Conservation (phyloP, 2,797 vertebrate genomes). For the Lagorchestes hirsutus region DNA sequence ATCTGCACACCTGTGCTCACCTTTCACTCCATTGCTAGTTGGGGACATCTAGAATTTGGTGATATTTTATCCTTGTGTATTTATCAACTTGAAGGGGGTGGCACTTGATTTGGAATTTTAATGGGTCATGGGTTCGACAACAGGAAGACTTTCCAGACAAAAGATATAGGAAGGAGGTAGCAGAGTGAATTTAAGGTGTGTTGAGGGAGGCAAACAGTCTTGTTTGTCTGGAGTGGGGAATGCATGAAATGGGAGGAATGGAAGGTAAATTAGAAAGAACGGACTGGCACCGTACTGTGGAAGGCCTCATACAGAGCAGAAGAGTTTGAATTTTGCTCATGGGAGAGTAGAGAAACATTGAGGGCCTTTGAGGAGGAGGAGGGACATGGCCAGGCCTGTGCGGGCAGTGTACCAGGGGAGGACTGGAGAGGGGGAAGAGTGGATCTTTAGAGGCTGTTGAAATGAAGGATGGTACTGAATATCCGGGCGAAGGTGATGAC, state of each 20-base stretch:
- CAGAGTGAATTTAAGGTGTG: not conserved
- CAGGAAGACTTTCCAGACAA: not conserved
- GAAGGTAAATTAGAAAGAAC: not conserved
- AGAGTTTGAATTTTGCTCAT: not conserved
- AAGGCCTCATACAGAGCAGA: not conserved
- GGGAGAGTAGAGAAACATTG: not conserved
- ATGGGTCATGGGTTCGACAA: not conserved
- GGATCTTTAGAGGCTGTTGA: not conserved
- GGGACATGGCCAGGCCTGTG: not conserved
- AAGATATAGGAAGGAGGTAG: not conserved
- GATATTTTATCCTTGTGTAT: not conserved
- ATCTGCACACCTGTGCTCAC: not conserved
- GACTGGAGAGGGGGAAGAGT: not conserved
- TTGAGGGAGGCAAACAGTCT: not conserved
- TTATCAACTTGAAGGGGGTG: not conserved
- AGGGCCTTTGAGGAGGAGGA: not conserved
- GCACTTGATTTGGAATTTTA: not conserved
- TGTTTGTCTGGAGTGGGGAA: not conserved
- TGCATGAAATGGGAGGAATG: not conserved
- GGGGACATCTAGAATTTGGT: not conserved
- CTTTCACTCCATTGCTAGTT: not conserved
- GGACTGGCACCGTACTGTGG: not conserved
- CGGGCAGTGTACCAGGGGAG: not conserved
- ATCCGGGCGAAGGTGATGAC: not conserved
- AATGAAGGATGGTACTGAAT: not conserved